phyloP scores from a whole-genome alignment of 2,888 invertebrate species.

The Brenthis ino region DNA sequence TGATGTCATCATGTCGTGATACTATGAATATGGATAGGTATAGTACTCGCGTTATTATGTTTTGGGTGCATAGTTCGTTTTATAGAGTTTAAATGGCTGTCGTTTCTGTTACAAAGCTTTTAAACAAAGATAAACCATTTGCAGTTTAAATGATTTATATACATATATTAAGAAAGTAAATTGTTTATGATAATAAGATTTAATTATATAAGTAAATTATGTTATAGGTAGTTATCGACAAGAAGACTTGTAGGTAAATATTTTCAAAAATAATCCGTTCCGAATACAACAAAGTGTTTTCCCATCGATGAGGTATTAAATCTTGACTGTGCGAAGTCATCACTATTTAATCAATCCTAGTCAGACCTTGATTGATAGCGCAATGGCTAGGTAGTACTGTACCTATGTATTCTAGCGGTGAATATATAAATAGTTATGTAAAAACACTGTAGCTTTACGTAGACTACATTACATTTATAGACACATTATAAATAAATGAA shows the following conservation, averaged over 20 bases:
- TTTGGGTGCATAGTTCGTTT: slow-evolving; percentile 1
- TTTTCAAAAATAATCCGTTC: not conserved
- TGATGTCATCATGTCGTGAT: slow-evolving; percentile 46
- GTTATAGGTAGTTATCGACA: too few species aligned
- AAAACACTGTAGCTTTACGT: slow-evolving; percentile 7
- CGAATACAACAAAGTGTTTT: slow-evolving; percentile 9
- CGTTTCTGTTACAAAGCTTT: not conserved
- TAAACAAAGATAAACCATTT: not conserved
- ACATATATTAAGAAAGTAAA: not conserved
- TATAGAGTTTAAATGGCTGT: not conserved
- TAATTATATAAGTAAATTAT: not conserved
- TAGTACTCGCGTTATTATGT: slow-evolving; percentile 1
- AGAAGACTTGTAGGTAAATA: slow-evolving; percentile 2
- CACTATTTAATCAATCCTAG: slow-evolving; percentile 66
- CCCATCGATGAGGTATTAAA: slow-evolving; percentile 53
- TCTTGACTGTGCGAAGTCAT: slow-evolving; percentile 64
- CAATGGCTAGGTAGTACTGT: slow-evolving; percentile 50
- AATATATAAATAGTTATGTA: slow-evolving; percentile 13
- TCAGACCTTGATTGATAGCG: slow-evolving; percentile 58
- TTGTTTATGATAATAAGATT: not conserved
- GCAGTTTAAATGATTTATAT: not conserved
- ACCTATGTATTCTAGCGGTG: slow-evolving; percentile 30
- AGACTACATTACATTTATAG: too few species aligned
- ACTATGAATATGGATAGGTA: slow-evolving; percentile 10
- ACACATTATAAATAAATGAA: not conserved